Conservation (phyloP, 2,797 vertebrate genomes). For the Hypotaenidia philippensis region DNA sequence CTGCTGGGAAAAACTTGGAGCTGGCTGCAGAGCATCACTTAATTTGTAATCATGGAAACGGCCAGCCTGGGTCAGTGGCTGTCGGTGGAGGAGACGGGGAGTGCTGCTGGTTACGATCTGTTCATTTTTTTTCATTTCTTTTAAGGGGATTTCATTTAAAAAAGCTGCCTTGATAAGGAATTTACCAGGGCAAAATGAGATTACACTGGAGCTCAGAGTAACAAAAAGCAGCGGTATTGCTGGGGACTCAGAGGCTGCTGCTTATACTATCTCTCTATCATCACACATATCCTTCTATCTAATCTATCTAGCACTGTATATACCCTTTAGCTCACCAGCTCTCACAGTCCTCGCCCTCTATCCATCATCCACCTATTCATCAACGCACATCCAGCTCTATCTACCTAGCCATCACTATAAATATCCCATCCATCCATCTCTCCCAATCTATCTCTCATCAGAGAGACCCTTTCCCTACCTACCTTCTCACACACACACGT, state of each 20-base stretch:
- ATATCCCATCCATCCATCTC: constrained; percentile 74
- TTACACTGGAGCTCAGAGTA: neutral
- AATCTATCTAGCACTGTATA: constrained; percentile 57
- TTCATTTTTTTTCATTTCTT: neutral
- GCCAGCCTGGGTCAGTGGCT: neutral
- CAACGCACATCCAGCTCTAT: constrained; percentile 64
- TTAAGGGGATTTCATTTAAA: constrained; percentile 33
- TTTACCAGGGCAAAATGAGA: constrained; percentile 50
- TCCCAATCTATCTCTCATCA: constrained; percentile 54
- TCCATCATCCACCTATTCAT: constrained; percentile 74
- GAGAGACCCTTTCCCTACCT: constrained; percentile 33
- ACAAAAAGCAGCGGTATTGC: constrained; percentile 21
- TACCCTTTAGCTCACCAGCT: constrained; percentile 59
- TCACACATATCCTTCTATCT: constrained; percentile 65
- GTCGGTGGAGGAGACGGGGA: neutral
- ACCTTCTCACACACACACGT: neutral
- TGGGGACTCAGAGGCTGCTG: neutral
- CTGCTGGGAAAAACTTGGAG: neutral
- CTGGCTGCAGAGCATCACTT: neutral
- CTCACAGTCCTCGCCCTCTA: constrained; percentile 64
- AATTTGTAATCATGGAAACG: constrained; percentile 37
- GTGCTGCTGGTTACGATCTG: neutral
- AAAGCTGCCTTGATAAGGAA: constrained; percentile 52
- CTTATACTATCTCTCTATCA: constrained; percentile 46
- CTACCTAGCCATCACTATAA: constrained; percentile 70